phyloP scores from a whole-genome alignment of 1,140 invertebrate genomes.

The Ladona fulva region DNA sequence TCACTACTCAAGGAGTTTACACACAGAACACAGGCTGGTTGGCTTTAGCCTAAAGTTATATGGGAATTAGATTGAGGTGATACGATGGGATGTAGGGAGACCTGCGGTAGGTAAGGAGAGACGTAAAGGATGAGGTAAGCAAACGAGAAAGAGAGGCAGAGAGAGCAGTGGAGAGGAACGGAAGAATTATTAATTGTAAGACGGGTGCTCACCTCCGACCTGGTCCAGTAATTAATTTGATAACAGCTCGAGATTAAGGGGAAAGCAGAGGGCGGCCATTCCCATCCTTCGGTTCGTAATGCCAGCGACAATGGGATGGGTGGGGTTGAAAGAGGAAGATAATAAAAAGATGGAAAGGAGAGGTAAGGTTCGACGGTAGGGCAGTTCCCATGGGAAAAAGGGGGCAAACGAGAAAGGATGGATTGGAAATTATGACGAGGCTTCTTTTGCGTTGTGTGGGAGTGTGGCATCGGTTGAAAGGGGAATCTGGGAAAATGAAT shows the following conservation, averaged over 20 bases:
- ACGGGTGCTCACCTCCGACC: not conserved
- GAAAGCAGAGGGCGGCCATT: not conserved
- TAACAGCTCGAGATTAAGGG: not conserved
- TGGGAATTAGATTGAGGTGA: no score
- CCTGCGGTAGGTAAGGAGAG: not conserved
- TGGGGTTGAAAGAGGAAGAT: no score
- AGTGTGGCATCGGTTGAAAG: not conserved
- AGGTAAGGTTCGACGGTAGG: no score
- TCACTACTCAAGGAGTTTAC: no score
- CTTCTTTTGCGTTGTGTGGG: not conserved
- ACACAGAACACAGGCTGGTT: no score
- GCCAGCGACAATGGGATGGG: not conserved
- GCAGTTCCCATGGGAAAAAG: no score
- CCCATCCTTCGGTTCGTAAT: not conserved
- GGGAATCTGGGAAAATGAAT: not conserved
- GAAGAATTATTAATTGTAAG: not conserved
- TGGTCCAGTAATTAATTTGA: constrained; percentile 1
- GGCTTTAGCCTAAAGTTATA: no score
- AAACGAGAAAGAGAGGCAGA: not conserved
- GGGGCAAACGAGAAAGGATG: no score
- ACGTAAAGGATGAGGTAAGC: not conserved
- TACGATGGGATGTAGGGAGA: not conserved
- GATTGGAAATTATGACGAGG: no score
- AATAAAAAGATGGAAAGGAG: no score
- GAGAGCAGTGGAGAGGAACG: not conserved